phyloP scores from a whole-genome alignment of 2,797 vertebrate genomes.

The Jordanella pulchra region DNA sequence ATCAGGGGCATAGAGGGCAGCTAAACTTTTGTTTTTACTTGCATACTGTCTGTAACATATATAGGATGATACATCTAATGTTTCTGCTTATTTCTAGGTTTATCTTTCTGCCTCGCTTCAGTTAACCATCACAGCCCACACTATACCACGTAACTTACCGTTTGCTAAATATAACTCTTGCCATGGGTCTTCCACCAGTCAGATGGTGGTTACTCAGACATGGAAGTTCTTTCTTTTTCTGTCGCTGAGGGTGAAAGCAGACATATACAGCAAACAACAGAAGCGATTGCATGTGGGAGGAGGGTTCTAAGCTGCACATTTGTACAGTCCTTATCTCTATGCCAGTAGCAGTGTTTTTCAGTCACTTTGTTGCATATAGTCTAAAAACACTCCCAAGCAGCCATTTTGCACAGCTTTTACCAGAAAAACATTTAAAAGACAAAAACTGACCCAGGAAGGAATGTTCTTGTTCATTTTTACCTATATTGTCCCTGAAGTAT shows the following conservation, averaged over 20 bases:
- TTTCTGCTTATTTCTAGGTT: background rate
- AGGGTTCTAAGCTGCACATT: slow-evolving; percentile 41
- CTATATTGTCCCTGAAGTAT: slow-evolving; percentile 12
- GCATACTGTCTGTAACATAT: slow-evolving; percentile 59
- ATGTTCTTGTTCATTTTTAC: slow-evolving; percentile 18
- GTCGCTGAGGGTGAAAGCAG: slow-evolving; percentile 22
- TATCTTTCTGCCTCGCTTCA: slow-evolving; percentile 19
- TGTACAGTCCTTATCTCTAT: slow-evolving; percentile 28
- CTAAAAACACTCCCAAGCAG: background rate
- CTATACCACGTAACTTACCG: slow-evolving; percentile 14
- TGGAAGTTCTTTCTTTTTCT: slow-evolving; percentile 51
- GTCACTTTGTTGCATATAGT: slow-evolving; percentile 2
- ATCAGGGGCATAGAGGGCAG: slow-evolving; percentile 66
- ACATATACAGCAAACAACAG: slow-evolving; percentile 37
- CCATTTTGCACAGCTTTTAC: slow-evolving; percentile 9
- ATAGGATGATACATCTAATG: slow-evolving; percentile 41
- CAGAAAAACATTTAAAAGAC: slow-evolving; percentile 6
- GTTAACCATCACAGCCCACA: slow-evolving; percentile 17
- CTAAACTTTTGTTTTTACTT: slow-evolving; percentile 53
- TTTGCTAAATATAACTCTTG: slow-evolving; percentile 44
- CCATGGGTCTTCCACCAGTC: slow-evolving; percentile 30
- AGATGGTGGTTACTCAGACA: slow-evolving; percentile 45
- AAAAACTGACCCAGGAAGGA: slow-evolving; percentile 16
- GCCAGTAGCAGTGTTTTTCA: slow-evolving; percentile 16
- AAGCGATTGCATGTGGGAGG: slow-evolving; percentile 38